These are phyloP conservation scores for Peromyscus attwateri DNA, from an alignment of 2,797 vertebrate species.

Conservation along the genomic window DNA sequence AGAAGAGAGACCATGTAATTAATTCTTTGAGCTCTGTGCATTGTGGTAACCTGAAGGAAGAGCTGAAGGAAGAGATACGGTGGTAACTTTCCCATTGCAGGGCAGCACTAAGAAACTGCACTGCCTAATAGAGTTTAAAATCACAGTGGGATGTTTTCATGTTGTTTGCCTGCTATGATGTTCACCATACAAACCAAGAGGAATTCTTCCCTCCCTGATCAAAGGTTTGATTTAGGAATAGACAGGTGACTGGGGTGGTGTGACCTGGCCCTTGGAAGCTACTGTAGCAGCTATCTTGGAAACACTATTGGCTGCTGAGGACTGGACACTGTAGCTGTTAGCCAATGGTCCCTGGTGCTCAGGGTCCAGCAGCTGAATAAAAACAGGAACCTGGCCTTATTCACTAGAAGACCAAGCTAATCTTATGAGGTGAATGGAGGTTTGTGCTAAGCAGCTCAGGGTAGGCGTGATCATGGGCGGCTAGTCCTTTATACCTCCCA, in stretches of 20 bases:
- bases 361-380: not conserved
- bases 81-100: not conserved
- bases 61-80: not conserved
- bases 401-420: not conserved
- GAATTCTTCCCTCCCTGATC: not conserved
- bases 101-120: not conserved
- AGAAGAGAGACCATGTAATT: not conserved
- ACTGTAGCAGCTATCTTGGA: not conserved
- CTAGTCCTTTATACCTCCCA: not conserved
- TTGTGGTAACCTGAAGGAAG: not conserved
- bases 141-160: not conserved
- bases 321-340: not conserved
- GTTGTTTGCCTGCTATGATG: not conserved
- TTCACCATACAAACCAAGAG: not conserved
- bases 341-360: not conserved
- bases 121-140: not conserved
- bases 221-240: not conserved
- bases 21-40: not conserved
- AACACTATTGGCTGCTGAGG: not conserved
- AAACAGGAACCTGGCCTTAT: not conserved
- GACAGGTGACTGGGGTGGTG: not conserved
- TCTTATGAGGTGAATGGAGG: not conserved
- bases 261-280: not conserved
- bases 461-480: not conserved
- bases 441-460: not conserved